These are phyloP conservation scores for Dolichopus griseipennis DNA, from an alignment of 2,888 invertebrate species.

Conservation along the genomic window DNA sequence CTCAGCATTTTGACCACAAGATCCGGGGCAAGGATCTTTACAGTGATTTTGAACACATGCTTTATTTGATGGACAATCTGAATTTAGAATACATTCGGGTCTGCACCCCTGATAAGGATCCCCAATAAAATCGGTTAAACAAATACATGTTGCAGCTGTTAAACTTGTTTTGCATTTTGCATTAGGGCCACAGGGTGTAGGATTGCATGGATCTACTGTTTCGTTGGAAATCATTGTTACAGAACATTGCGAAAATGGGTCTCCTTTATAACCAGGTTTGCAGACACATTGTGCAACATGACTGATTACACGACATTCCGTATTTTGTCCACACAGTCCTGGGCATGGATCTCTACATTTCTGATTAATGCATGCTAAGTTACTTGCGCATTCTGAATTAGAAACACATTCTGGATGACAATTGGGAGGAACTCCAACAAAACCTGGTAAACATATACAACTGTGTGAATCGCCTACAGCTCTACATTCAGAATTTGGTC, in stretches of 20 bases:
- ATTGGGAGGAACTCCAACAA: slow-evolving; percentile 54
- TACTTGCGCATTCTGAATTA: slow-evolving; percentile 57
- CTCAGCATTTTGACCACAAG: slow-evolving; percentile 71
- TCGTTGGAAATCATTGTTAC: slow-evolving; percentile 42
- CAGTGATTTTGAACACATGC: slow-evolving; percentile 76
- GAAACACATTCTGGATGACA: slow-evolving; percentile 59
- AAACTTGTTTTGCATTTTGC: slow-evolving; percentile 73
- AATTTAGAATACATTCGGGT: slow-evolving; percentile 70
- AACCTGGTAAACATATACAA: slow-evolving; percentile 53
- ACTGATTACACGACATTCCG: slow-evolving; percentile 57
- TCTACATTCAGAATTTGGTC: slow-evolving; percentile 56
- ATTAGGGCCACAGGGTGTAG: slow-evolving; percentile 76
- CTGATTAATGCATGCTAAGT: slow-evolving; percentile 53
- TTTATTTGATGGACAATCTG: slow-evolving; percentile 71
- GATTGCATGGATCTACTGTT: slow-evolving; percentile 60
- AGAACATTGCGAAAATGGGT: slow-evolving; percentile 52
- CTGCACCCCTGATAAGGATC: slow-evolving; percentile 78
- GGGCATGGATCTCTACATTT: slow-evolving; percentile 60
- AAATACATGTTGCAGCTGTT: slow-evolving; percentile 74
- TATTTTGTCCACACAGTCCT: slow-evolving; percentile 56
- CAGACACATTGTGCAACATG: slow-evolving; percentile 63
- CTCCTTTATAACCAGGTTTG: slow-evolving; percentile 52
- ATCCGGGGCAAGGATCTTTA: slow-evolving; percentile 71
- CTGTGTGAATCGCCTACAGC: slow-evolving; percentile 54
- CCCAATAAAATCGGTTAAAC: slow-evolving; percentile 69